Evolutionary conservation across 2,113 vertebrate species (phyloP).

Genomic region (Marcusenius ussheri): DNA sequence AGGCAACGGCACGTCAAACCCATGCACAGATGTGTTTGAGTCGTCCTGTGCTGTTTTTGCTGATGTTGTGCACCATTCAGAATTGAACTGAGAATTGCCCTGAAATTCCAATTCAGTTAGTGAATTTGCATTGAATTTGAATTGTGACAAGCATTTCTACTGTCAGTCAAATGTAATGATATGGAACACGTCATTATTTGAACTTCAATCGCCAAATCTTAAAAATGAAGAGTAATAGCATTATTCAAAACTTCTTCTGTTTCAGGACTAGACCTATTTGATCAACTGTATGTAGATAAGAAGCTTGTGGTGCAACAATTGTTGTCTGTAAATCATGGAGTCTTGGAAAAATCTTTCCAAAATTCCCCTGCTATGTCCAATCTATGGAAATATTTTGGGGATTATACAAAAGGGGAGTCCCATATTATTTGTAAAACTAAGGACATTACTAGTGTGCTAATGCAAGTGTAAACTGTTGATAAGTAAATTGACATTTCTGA

Average conservation of each 20-base stretch:
- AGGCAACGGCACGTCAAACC: slow-evolving; percentile 52
- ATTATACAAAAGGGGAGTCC: neutral
- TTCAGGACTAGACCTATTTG: neutral
- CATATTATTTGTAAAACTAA: neutral
- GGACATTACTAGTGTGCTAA: neutral
- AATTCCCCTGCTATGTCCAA: neutral
- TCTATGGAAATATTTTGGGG: neutral
- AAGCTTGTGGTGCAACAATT: neutral
- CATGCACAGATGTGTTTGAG: slow-evolving; percentile 22
- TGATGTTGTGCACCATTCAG: neutral
- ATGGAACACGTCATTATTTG: neutral
- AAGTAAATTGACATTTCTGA: neutral
- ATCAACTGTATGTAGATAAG: neutral
- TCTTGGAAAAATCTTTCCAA: neutral
- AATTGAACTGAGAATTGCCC: neutral
- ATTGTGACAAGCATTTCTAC: neutral
- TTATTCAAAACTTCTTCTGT: neutral
- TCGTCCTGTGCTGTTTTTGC: neutral
- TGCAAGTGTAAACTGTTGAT: no score
- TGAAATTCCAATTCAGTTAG: neutral
- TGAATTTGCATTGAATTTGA: neutral
- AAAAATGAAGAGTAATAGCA: neutral
- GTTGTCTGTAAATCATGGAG: neutral
- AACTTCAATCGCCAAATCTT: neutral
- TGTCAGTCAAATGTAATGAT: neutral